These are phyloP conservation scores for Synanthedon vespiformis DNA, from an alignment of 2,888 invertebrate genomes.

Conservation along the genomic window DNA sequence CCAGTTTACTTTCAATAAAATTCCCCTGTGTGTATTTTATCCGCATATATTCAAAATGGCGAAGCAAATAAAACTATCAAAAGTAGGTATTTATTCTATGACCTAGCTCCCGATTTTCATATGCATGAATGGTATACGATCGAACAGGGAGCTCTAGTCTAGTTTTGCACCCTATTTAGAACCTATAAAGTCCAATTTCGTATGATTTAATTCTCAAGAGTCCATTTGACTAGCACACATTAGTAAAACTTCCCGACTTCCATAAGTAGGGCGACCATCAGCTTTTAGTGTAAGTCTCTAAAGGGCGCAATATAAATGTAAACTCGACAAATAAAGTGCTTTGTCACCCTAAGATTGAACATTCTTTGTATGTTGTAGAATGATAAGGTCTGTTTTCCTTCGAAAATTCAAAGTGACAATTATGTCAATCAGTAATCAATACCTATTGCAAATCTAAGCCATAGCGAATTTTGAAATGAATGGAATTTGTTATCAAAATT, in stretches of 20 bases:
- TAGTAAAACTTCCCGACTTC: conserved; percentile 63
- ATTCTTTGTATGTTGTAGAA: too few relatives aligned
- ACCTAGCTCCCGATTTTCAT: conserved; percentile 63
- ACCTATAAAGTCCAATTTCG: conserved; percentile 38
- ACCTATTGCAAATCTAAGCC: too few relatives aligned
- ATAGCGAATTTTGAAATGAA: too few relatives aligned
- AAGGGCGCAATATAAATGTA: too few relatives aligned
- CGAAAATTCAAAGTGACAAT: too few relatives aligned
- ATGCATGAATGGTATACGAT: conserved; percentile 56
- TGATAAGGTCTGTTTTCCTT: too few relatives aligned
- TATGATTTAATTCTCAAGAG: conserved; percentile 42
- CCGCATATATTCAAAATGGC: conserved; percentile 4
- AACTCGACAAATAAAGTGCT: too few relatives aligned
- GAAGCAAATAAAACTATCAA: conserved; percentile 22
- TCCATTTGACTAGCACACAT: conserved; percentile 68
- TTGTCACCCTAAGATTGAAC: too few relatives aligned
- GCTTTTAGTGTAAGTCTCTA: too few relatives aligned
- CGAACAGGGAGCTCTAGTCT: conserved; percentile 21
- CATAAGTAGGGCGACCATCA: conserved; percentile 16
- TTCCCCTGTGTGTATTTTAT: background rate
- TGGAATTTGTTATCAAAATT: too few relatives aligned
- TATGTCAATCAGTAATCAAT: too few relatives aligned
- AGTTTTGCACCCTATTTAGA: conserved; percentile 32
- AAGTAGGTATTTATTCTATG: conserved; percentile 41
- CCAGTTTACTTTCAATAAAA: conserved; percentile 3